Evolutionary conservation across 2,888 invertebrate species (phyloP).

Genomic region (Melitaea athalia): DNA sequence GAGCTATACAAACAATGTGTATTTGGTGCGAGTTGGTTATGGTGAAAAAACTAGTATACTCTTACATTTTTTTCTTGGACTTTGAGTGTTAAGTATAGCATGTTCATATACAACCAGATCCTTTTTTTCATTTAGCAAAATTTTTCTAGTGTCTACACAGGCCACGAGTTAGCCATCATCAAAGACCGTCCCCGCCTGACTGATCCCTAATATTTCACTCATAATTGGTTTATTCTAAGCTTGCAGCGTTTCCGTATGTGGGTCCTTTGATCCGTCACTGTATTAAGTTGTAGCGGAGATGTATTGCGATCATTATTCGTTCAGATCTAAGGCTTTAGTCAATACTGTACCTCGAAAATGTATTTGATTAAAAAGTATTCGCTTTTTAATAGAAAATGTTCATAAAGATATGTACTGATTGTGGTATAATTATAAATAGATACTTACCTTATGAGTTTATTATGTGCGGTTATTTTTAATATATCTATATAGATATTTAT

Average conservation of each 20-base stretch:
- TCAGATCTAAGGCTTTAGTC: constrained; percentile 68
- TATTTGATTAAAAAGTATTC: not conserved
- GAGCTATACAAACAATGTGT: too few relatives aligned
- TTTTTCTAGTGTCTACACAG: constrained; percentile 23
- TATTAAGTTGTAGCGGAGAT: constrained; percentile 77
- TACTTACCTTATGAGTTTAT: too few relatives aligned
- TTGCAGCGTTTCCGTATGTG: constrained; percentile 75
- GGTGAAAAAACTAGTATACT: too few relatives aligned
- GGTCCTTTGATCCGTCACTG: constrained; percentile 78
- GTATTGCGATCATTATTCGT: constrained; percentile 75
- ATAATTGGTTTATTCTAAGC: constrained; percentile 83
- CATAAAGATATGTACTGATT: not conserved
- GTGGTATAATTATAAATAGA: too few relatives aligned
- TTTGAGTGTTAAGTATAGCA: too few relatives aligned
- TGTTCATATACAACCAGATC: too few relatives aligned
- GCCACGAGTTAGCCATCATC: constrained; percentile 63
- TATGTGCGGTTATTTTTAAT: too few relatives aligned
- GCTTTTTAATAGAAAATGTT: not conserved
- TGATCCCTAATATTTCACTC: constrained; percentile 83
- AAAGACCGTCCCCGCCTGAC: constrained; percentile 71
- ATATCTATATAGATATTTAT: too few relatives aligned
- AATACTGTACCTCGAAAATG: constrained; percentile 61
- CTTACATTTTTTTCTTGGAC: too few relatives aligned
- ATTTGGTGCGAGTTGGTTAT: too few relatives aligned
- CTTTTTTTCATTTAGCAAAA: too few relatives aligned